Conservation (phyloP, 1,140 invertebrate species). For the Drosophila ironensis region DNA sequence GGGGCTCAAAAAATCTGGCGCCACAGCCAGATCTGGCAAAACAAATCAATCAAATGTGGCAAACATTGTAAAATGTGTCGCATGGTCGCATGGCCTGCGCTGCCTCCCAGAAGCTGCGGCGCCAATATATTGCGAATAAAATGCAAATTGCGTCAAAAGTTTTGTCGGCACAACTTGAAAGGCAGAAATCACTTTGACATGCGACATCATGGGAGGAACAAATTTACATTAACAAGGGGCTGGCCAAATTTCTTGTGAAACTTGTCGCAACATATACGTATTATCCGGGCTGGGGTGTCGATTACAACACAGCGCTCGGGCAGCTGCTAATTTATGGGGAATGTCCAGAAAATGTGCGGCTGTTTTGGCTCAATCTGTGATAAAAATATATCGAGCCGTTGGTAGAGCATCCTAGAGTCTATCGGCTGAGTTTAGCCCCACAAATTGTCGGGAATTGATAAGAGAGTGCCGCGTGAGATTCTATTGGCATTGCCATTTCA, state of each 20-base stretch:
- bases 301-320: background rate
- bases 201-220: slow-evolving; percentile 54
- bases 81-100: slow-evolving; percentile 10
- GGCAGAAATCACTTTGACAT: slow-evolving; percentile 63
- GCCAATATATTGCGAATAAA: slow-evolving; percentile 38
- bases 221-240: slow-evolving; percentile 18
- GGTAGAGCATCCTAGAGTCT: background rate
- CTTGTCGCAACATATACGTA: slow-evolving; percentile 12
- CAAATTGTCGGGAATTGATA: slow-evolving; percentile 38
- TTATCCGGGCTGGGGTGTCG: slow-evolving; percentile 3
- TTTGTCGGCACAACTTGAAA: slow-evolving; percentile 67
- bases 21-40: slow-evolving; percentile 65
- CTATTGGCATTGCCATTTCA: slow-evolving; percentile 33
- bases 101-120: slow-evolving; percentile 57
- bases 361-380: too few species aligned
- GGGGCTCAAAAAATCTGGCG: slow-evolving; percentile 40
- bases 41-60: slow-evolving; percentile 71
- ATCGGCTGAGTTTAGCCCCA: background rate
- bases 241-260: slow-evolving; percentile 28
- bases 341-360: background rate
- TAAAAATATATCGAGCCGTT: too few species aligned
- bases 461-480: background rate
- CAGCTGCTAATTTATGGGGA: background rate
- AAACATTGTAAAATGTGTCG: slow-evolving; percentile 54
- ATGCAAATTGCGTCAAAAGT: slow-evolving; percentile 68